phyloP scores from a whole-genome alignment of 92 coral and sea anemone genomes.

The Epizoanthus rinbou region DNA sequence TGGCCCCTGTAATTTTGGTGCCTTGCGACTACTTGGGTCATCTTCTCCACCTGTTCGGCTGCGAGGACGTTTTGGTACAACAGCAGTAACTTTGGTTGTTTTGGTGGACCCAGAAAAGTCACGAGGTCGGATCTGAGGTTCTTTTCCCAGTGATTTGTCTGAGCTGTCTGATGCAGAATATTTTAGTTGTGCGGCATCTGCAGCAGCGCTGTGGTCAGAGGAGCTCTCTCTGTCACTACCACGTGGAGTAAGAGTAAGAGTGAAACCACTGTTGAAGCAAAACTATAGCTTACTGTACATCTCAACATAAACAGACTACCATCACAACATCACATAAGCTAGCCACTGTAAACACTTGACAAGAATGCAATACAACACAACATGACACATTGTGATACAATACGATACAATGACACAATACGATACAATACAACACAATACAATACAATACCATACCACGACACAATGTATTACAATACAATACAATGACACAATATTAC shows the following conservation, averaged over 20 bases:
- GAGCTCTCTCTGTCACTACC: constrained; percentile 37
- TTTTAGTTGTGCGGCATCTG: constrained; percentile 5
- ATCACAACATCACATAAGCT: no score
- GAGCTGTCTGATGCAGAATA: constrained; percentile 40
- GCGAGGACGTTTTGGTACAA: constrained; percentile 3
- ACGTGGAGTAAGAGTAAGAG: neutral
- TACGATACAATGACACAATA: no score
- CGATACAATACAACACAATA: no score
- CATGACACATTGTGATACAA: no score
- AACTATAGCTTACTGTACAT: no score
- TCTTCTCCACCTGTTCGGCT: constrained; percentile 26
- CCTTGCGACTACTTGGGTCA: neutral
- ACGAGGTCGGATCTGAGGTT: neutral
- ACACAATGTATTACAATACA: no score
- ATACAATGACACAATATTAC: no score
- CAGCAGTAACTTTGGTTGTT: constrained; percentile 15
- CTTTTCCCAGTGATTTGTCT: constrained; percentile 25
- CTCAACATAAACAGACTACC: no score
- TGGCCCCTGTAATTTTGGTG: constrained; percentile 40
- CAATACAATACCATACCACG: no score
- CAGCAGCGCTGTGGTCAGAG: constrained; percentile 16
- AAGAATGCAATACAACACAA: no score
- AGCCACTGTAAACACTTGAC: no score
- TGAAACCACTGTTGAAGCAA: constrained; percentile 2
- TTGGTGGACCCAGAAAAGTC: neutral